Base-by-base conservation (phyloP, 2,797 vertebrate species). In the Melanotaenia maccullochi region DNA sequence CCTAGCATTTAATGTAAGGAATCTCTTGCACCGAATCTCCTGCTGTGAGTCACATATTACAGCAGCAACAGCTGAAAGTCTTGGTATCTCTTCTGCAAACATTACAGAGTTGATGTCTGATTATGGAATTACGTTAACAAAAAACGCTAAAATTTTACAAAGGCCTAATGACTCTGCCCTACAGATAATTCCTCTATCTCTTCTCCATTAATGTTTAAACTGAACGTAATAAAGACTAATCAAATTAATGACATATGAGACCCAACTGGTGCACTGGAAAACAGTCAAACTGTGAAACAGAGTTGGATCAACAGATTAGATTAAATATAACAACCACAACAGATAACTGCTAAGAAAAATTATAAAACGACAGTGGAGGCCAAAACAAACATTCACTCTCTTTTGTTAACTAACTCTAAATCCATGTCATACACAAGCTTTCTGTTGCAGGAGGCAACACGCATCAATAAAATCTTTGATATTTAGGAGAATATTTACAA, bases 231-330 rank as follows among this genome's bases (percentile, higher is more conserved):
- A n/a, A 24, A 49, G 55, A 12, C 5, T 44, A 68, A 33, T 55
- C 6, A 25, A 63, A 56, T 40, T 1, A 55, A 20, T 6, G 24
- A 2, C 16, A 63, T 59, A 76, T 32, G 11, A 76, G 22, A 11
- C 1, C 44, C 9, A 22, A 25, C 5, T 18, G 24, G 5, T 35
- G 35, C 57, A 32, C 3, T 14, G 0, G 20, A 14, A 60, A 22
- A 12, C 25, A 24, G 36, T 57, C 6, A 3, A 52, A 18, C 35
- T 13, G 9, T 57, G 56, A 24, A 3, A 9, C 1, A 59, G 60
- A 68, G 56, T 11, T 55, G 5, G 38, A 65, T 49, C 5, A 65
- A 28, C 64, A 24, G 20, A 72, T 11, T n/a, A 62, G 22, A 2
- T 0, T 14, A 9, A 0, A 36, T 5, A 36, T 36, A 30, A 33